A percentile compares a stretch with the other conserved stretches of the same genome.
These are phyloP conservation scores for Podabrus alpinus DNA, from an alignment of 2,888 invertebrate species.

Conservation along the genomic window DNA sequence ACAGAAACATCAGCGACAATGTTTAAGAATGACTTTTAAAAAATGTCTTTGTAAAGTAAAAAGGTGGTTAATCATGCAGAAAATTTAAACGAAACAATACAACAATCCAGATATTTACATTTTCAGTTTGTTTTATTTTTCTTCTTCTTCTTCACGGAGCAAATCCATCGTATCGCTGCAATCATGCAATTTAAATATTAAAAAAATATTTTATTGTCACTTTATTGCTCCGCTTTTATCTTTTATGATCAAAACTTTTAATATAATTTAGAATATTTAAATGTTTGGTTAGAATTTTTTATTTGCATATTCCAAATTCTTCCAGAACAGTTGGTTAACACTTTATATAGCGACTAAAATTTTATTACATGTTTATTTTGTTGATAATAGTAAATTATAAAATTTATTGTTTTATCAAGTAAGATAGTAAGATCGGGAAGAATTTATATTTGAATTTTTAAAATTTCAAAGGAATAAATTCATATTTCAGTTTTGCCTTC, in stretches of 20 bases:
- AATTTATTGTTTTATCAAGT: not conserved
- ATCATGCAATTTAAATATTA: not conserved
- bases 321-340: constrained; percentile 17
- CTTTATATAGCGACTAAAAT: constrained; percentile 8
- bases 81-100: constrained; percentile 3
- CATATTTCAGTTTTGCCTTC: not conserved
- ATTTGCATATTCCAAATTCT: constrained; percentile 28
- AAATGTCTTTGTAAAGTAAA: constrained; percentile 1
- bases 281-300: constrained; percentile 9
- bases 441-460: not conserved
- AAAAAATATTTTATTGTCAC: not conserved
- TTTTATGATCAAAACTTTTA: not conserved
- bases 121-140: not conserved
- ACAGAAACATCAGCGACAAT: constrained; percentile 15
- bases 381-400: not conserved
- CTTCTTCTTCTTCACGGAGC: not conserved
- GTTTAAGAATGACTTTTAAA: constrained; percentile 2
- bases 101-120: not conserved
- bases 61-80: constrained; percentile 16
- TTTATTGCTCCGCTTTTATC: not conserved
- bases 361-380: not conserved
- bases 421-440: not conserved
- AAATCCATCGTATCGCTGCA: not conserved
- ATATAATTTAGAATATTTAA: not conserved
- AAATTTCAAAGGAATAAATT: not conserved